These are phyloP conservation scores for Panagrolaimus sp. DNA, from an alignment of 1,140 invertebrate genomes.

Conservation along the genomic window DNA sequence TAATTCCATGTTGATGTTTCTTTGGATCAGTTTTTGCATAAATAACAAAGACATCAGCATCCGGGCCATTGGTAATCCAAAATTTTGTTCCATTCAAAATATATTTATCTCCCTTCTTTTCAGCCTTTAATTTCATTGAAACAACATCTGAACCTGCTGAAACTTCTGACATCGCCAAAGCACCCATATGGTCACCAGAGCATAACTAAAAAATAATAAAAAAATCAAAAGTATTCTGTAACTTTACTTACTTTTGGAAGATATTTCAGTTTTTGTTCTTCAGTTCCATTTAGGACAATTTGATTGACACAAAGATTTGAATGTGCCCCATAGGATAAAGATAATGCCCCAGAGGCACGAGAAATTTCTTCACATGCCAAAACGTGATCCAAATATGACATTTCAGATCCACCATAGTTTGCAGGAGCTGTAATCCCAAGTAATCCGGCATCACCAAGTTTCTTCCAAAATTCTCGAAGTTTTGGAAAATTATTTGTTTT, in stretches of 20 bases:
- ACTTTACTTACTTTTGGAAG: conserved; percentile 75
- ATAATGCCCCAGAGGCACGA: conserved; percentile 74
- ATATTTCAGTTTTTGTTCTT: conserved; percentile 84
- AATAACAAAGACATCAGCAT: conserved; percentile 87
- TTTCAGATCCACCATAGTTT: conserved; percentile 82
- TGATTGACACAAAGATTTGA: conserved; percentile 95
- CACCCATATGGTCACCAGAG: conserved; percentile 82
- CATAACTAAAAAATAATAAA: conserved; percentile 68
- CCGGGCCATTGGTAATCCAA: conserved; percentile 95
- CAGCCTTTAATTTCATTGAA: conserved; percentile 84
- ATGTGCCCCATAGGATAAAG: conserved; percentile 85
- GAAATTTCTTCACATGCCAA: conserved; percentile 88
- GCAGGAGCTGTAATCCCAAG: conserved; percentile 79
- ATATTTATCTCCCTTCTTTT: conserved; percentile 73
- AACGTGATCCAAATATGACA: conserved; percentile 80
- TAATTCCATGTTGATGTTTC: conserved; percentile 80
- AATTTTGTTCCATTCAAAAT: conserved; percentile 92
- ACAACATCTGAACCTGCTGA: conserved; percentile 88
- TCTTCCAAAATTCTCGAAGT: conserved; percentile 76
- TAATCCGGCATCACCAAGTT: conserved; percentile 79
- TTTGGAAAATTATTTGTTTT: conserved; percentile 74
- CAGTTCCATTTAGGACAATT: conserved; percentile 81
- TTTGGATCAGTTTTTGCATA: conserved; percentile 78
- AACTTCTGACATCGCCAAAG: conserved; percentile 90
- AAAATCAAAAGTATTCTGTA: too few species aligned